A percentile compares a stretch with the other conserved stretches of the same genome.
These are phyloP conservation scores for Entomyzon cyanotis DNA, from an alignment of 2,113 vertebrate genomes.

Conservation along the genomic window DNA sequence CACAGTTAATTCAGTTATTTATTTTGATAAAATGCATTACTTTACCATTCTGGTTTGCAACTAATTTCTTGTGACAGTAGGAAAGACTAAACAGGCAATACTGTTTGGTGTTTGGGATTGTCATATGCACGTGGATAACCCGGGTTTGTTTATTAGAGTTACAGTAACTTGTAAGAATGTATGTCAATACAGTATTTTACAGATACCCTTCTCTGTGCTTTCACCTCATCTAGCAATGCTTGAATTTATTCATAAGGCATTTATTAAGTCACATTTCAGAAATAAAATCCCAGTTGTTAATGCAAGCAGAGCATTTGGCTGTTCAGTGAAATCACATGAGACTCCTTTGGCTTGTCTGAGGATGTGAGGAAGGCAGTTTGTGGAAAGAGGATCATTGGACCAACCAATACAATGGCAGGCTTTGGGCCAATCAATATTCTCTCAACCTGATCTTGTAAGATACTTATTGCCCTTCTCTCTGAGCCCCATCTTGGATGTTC, in stretches of 20 bases:
- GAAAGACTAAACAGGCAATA: neutral
- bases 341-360: neutral
- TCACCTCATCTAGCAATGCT: neutral
- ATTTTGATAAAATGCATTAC: neutral
- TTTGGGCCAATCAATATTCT: neutral
- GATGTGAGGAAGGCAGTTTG: neutral
- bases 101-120: neutral
- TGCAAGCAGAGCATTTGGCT: neutral
- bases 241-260: neutral
- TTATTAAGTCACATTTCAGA: neutral
- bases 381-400: neutral
- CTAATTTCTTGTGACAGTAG: neutral
- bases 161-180: neutral
- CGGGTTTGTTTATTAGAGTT: neutral
- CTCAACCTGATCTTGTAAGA: neutral
- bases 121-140: accelerated
- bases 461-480: neutral
- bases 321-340: neutral
- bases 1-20: neutral
- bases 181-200: accelerated
- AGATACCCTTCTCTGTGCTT: neutral
- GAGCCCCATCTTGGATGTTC: neutral
- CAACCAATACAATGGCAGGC: neutral
- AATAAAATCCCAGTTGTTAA: neutral
- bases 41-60: neutral